Evolutionary conservation across 1,140 invertebrate genomes (phyloP), one percentile per base, ranked within the genome.

Genomic region (Lucilia cuprina): DNA sequence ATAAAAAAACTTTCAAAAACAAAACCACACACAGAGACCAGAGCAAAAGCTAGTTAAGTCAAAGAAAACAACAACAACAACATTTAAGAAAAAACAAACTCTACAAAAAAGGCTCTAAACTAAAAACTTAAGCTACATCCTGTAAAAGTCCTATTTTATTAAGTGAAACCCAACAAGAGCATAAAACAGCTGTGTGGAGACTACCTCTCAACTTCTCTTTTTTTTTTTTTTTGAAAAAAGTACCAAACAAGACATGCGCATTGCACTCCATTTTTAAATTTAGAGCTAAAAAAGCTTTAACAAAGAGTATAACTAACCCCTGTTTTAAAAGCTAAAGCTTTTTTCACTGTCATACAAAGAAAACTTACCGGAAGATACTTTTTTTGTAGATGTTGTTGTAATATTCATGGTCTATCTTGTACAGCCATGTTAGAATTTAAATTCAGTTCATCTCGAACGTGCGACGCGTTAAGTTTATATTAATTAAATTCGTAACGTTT

Each of bases 361-460:
- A 55, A 55, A 55, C 50, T 55, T 55, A 41, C 41, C 41, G 12
- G 50, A 55, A 55, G 50, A 55, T 55, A 55, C 12, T 55, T 55
- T 55, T 55, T 55, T 70, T 25, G n/a, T 60, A 14, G 55, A 2
- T 60, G 55, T 60, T 14, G 55, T 60, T 60, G 14, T n/a, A 17
- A 60, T 30, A 78, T 80, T 80, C 77, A 80, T 80, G 77, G 77
- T 80, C 77, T 50, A 21, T 50, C 41, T 19, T 80, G 41, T 25
- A 80, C 47, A 49, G 77, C 25, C 77, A 49, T 49, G 21, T 19
- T 49, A 80, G 35, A 50, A 21, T 80, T 80, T 80, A 47, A 80
- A 80, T 80, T 80, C 77, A 80, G 77, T 80, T 80, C 77, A 80
- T 80, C 77, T 80, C 77, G 77, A 80, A 80, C 77, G 77, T 80